Base-by-base conservation (phyloP, 2,888 invertebrate genomes). In the Polyploca ridens region DNA sequence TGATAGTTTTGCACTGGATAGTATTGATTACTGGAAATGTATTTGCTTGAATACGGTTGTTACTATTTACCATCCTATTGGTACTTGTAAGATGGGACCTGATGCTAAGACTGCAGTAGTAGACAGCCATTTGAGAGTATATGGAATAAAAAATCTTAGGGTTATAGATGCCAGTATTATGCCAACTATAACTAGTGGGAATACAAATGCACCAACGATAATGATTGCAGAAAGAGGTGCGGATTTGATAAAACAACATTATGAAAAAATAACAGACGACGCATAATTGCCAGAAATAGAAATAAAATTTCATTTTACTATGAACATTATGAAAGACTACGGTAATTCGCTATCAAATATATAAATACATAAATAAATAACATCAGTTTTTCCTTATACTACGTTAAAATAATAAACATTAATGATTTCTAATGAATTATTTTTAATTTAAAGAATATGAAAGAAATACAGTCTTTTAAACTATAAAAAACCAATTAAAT, bases 61-160 rank as follows among this genome's bases (percentile, higher is more conserved):
- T 4, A 74, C 76, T n/a, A 95, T 96, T 54, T 96, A 96, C 75
- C 96, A 97, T 85, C 96, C 96, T 0, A 94, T 95, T 13, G 95
- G 96, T 35, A 95, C 95, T 0, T 87, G 91, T 0, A 94, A 88
- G 78, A 95, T 95, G 95, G 95, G 95, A 7, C 87, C 91, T 0
- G 70, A 72, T 5, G 78, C 74, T 0, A 96, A 96, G 8, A 64
- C 66, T 10, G 63, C 70, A 33, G 72, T 71, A n/a, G 74, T 74
- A 95, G 68, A 65, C 44, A 60, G 66, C 46, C 66, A 61, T 19
- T 62, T 65, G 19, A 63, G 46, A 10, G 94, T 95, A 0, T 82
- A 85, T 27, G 95, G 95, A 0, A 68, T 94, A 3, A 83, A 88
- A 33, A 90, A 87, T 19, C 60, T 77, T 10, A 62, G 76, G 5